A percentile compares a stretch with the other conserved stretches of the same genome.
Evolutionary conservation across 2,888 invertebrate genomes (phyloP).

Genomic region (Ochropleura plecta): DNA sequence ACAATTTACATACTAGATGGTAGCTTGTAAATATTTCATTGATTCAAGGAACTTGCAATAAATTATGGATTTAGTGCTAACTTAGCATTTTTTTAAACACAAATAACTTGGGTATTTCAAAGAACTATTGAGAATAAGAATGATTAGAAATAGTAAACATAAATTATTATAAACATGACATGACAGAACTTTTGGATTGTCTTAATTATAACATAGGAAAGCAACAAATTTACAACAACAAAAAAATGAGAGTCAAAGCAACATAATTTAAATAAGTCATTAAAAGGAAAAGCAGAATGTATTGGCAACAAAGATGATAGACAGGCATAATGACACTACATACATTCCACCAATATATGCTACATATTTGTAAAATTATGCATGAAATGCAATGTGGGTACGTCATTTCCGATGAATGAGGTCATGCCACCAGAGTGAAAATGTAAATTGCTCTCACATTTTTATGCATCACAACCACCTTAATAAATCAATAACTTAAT

Average conservation of each 20-base stretch:
- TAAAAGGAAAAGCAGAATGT: constrained; percentile 24
- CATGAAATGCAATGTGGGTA: constrained; percentile 44
- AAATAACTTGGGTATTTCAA: not conserved
- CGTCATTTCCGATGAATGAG: constrained; percentile 34
- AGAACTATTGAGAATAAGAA: not conserved
- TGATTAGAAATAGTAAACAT: not conserved
- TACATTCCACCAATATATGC: constrained; percentile 11
- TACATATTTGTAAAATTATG: constrained; percentile 30
- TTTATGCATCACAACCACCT: not conserved
- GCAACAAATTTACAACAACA: rapidly evolving
- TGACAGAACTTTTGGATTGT: not conserved
- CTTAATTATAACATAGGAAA: not conserved
- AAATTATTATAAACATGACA: constrained; percentile 1
- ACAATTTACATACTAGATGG: not conserved
- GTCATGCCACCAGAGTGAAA: constrained; percentile 6
- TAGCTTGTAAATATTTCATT: constrained; percentile 17
- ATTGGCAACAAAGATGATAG: constrained; percentile 6
- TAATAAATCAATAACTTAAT: not conserved
- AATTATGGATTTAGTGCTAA: constrained; percentile 5
- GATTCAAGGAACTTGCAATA: constrained; percentile 15
- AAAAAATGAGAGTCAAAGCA: not conserved
- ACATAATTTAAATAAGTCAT: not conserved
- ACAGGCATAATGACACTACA: not conserved
- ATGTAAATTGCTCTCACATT: constrained; percentile 24
- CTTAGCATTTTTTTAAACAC: constrained; percentile 8